phyloP scores from a whole-genome alignment of 2,113 vertebrate species.

The Heterotilapia buettikoferi region DNA sequence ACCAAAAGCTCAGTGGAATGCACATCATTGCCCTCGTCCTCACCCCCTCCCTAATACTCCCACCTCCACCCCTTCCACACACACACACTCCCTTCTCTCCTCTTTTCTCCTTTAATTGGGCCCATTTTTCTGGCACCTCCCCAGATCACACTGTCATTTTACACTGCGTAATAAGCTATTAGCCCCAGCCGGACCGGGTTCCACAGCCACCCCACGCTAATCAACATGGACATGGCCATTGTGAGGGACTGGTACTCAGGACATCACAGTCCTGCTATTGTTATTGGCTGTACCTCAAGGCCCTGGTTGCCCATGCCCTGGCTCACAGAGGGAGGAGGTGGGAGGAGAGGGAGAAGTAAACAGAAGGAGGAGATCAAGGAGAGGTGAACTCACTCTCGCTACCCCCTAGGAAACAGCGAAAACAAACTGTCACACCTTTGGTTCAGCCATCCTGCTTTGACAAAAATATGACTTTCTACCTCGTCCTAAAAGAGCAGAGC shows the following conservation, averaged over 20 bases:
- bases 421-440: constrained; percentile 71
- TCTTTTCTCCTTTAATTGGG: constrained; percentile 69
- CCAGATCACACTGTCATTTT: constrained; percentile 71
- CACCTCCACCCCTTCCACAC: not conserved
- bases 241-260: constrained; percentile 58
- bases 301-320: not conserved
- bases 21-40: constrained; percentile 34
- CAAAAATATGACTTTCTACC: constrained; percentile 66
- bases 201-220: constrained; percentile 53
- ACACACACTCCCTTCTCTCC: not conserved
- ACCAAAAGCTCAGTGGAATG: constrained; percentile 57
- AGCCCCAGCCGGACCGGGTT: constrained; percentile 29
- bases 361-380: constrained; percentile 30
- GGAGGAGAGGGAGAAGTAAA: not conserved
- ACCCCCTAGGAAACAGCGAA: constrained; percentile 51
- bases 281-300: constrained; percentile 41
- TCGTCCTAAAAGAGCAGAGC: not conserved
- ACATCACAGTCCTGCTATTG: constrained; percentile 65
- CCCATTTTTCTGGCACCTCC: constrained; percentile 59
- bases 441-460: constrained; percentile 48
- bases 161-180: constrained; percentile 72
- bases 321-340: not conserved
- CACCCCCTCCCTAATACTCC: not conserved
- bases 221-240: constrained; percentile 73
- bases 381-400: constrained; percentile 39